Evolutionary conservation across 2,888 invertebrate genomes (phyloP), one percentile per base, ranked within the genome.

Genomic region (Balanococcus diminutus): DNA sequence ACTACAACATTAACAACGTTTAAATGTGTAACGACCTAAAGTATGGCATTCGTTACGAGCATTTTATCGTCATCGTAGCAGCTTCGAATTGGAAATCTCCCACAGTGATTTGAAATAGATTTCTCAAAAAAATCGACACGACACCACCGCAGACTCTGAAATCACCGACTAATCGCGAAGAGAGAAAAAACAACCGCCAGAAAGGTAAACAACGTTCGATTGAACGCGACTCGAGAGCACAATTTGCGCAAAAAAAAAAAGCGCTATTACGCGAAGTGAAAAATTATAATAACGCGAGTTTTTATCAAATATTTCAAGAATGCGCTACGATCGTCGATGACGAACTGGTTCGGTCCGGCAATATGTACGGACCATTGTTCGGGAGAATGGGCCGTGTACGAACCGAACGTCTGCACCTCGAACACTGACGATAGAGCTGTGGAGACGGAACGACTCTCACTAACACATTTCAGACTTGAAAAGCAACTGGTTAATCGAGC

Each of bases 401-500:
- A 9, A 8, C 32, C 32, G 32, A n/a, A n/a, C 32, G 75, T 19
- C 75, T 75, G 75, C 32, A 32, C 32, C 75, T 75, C 32, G n/a
- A 67, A 28, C 28, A 67, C 67, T 16, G 67, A 42, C 42, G 14
- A 36, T 36, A 5, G n/a, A n/a, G 3, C 36, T 36, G 36, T 36
- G 6, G 31, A 61, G 22, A 61, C 28, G 19, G 75, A 75, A 75
- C 61, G 61, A 67, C 75, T 75, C 75, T 75, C 75, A 75, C 75
- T 75, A 2, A 28, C 32, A 67, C 14, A 14, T 75, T 75, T 19
- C 16, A 72, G 31, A n/a, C n/a, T n/a, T n/a, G n/a, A 32, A 75
- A 75, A 75, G 32, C 75, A 75, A 75, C 75, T 75, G 75, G 75
- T 75, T 75, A 32, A 75, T 75, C 75, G 75, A 75, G n/a, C 75